Evolutionary conservation across 2,888 invertebrate species (phyloP), one percentile per base, ranked within the genome.

Genomic region (Drosophila prostipennis): DNA sequence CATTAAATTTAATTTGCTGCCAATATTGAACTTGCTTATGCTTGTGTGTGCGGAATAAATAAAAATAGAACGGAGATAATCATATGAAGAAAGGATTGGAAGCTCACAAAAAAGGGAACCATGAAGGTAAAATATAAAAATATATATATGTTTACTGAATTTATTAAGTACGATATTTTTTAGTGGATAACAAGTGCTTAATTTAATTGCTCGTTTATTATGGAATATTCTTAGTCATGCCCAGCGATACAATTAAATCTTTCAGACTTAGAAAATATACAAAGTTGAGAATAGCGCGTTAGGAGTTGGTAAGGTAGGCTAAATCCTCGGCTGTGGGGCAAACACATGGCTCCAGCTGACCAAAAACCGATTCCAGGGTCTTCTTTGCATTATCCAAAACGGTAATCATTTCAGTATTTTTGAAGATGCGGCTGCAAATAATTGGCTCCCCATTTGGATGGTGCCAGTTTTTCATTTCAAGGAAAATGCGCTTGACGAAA

Each of bases 1-100:
- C 85, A 85, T 87, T 82, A 85, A 79, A 87, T 85, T 87, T 82
- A 87, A 87, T 82, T 87, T 87, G 61, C 73, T 72, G 85, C 85
- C 79, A 87, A 85, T 87, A 81, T 81, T 81, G 82, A 79, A 61
- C 53, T 46, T 52, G 65, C 69, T 63, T 64, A 55, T 45, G 19
- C 65, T 14, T 58, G 39, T 46, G 58, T 69, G 46, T 37, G n/a
- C 23, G 52, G 45, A 49, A 37, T 56, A 19, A 40, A 34, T 34
- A 26, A 23, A 19, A 34, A 36, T 32, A 45, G 16, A 49, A 14
- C n/a, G 8, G 3, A 45, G 36, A 34, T 19, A 36, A 16, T 16
- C 16, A 16, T 1, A 8, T 37, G 14, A 19, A 19, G 11, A 60
- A 59, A 36, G 42, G 26, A 14, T 19, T 11, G 8, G 3, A 8